These are phyloP conservation scores for Falcunculus frontatus DNA, from an alignment of 2,113 vertebrate species.

Conservation along the genomic window DNA sequence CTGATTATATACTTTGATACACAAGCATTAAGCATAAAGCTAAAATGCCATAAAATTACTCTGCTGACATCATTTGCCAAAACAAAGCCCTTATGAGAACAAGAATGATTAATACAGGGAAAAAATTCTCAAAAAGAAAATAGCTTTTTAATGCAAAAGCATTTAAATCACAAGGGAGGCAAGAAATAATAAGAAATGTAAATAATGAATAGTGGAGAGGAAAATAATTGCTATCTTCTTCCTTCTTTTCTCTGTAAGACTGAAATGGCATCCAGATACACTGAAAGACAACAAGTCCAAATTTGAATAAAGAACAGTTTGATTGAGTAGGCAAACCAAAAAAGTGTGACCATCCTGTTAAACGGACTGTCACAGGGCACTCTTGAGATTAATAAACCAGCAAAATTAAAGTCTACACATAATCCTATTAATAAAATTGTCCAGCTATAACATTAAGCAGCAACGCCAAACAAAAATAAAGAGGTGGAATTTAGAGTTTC, in stretches of 20 bases:
- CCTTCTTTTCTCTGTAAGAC: not conserved
- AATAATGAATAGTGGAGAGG: not conserved
- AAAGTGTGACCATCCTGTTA: not conserved
- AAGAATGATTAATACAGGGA: not conserved
- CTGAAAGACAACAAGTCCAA: not conserved
- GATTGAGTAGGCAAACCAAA: not conserved
- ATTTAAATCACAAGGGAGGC: not conserved
- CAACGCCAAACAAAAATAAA: not conserved
- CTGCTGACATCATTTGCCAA: constrained; percentile 2
- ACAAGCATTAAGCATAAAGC: constrained; percentile 42
- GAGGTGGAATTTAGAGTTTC: not conserved
- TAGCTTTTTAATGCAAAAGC: not conserved
- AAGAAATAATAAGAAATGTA: not conserved
- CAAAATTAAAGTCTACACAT: not conserved
- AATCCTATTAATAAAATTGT: not conserved
- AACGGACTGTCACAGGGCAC: not conserved
- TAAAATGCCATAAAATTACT: constrained; percentile 36
- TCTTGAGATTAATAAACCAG: not conserved
- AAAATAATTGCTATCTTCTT: not conserved
- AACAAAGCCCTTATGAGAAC: not conserved
- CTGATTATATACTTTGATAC: constrained; percentile 38
- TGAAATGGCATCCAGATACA: not conserved
- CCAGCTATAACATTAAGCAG: not conserved
- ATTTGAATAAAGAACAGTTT: not conserved
- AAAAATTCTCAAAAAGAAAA: not conserved